These are phyloP conservation scores for Rambutsinella grinnellia DNA, from an alignment of 2,888 invertebrate genomes.

Conservation along the genomic window DNA sequence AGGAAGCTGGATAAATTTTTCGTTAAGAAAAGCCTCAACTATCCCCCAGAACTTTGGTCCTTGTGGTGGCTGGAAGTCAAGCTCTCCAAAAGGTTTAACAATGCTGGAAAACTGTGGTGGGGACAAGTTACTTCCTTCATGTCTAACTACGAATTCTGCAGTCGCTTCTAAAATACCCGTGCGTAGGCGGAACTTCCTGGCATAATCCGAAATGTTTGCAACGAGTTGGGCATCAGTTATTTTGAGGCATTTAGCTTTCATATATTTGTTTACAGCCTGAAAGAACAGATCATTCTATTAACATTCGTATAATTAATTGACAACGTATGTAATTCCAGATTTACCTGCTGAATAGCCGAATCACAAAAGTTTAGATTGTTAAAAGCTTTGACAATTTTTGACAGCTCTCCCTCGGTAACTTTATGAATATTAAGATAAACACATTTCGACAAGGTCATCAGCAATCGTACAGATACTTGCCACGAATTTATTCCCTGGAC, in stretches of 20 bases:
- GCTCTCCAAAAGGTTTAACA: conserved; percentile 75
- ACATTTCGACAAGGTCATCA: conserved; percentile 73
- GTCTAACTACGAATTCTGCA: conserved; percentile 73
- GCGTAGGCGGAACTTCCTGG: conserved; percentile 74
- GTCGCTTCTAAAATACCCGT: conserved; percentile 74
- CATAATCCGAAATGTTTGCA: conserved; percentile 76
- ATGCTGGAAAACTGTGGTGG: conserved; percentile 74
- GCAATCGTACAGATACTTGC: conserved; percentile 67
- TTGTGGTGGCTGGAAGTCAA: conserved; percentile 74
- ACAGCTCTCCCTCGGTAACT: conserved; percentile 73
- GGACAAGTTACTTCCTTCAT: conserved; percentile 71
- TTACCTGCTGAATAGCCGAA: conserved; percentile 59
- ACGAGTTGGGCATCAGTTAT: conserved; percentile 72
- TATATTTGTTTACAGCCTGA: conserved; percentile 75
- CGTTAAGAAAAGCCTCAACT: conserved; percentile 73
- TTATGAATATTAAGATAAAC: conserved; percentile 75
- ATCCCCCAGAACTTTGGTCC: conserved; percentile 73
- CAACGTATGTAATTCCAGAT: too few species aligned
- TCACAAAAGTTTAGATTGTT: conserved; percentile 57
- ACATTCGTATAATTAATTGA: too few species aligned
- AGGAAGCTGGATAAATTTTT: conserved; percentile 74
- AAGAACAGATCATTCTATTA: too few species aligned
- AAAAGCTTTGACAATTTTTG: conserved; percentile 68
- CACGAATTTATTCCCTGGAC: conserved; percentile 30
- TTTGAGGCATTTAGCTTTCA: conserved; percentile 72